phyloP scores from a whole-genome alignment of 2,888 invertebrate genomes.

The Lamellibrachia columna region DNA sequence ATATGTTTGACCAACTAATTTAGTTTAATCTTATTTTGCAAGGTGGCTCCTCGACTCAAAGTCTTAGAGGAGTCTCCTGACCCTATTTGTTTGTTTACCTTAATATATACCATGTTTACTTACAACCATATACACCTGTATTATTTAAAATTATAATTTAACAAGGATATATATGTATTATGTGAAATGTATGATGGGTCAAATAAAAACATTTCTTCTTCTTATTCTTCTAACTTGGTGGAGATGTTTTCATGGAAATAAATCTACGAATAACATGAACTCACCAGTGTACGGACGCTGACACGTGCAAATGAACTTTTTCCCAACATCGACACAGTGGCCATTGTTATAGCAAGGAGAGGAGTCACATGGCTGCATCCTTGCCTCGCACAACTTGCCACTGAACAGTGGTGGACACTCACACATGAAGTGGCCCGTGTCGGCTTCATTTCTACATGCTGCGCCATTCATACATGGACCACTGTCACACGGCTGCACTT shows the following conservation, averaged over 20 bases:
- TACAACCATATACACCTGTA: no score
- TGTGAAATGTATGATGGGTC: no score
- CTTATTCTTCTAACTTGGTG: not conserved
- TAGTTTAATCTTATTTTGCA: no score
- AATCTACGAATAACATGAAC: not conserved
- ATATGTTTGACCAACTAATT: no score
- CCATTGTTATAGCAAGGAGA: conserved; percentile 35
- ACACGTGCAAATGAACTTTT: conserved; percentile 41
- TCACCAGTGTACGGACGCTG: conserved; percentile 39
- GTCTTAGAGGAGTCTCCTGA: no score
- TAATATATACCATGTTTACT: no score
- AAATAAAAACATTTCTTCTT: not conserved
- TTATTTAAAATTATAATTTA: no score
- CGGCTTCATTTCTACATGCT: conserved; percentile 26
- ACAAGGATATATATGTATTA: no score
- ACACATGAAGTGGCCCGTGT: conserved; percentile 18
- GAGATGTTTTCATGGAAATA: no score
- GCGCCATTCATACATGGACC: conserved; percentile 34
- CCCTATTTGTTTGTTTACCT: no score
- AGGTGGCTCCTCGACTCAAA: no score
- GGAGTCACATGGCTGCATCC: conserved; percentile 30
- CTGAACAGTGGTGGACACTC: conserved; percentile 19
- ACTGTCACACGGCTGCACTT: conserved; percentile 33
- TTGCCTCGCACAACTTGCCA: conserved; percentile 18
- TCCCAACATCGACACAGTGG: conserved; percentile 28